Base-by-base conservation (phyloP, 2,888 invertebrate genomes). In the Sinelater perroti region DNA sequence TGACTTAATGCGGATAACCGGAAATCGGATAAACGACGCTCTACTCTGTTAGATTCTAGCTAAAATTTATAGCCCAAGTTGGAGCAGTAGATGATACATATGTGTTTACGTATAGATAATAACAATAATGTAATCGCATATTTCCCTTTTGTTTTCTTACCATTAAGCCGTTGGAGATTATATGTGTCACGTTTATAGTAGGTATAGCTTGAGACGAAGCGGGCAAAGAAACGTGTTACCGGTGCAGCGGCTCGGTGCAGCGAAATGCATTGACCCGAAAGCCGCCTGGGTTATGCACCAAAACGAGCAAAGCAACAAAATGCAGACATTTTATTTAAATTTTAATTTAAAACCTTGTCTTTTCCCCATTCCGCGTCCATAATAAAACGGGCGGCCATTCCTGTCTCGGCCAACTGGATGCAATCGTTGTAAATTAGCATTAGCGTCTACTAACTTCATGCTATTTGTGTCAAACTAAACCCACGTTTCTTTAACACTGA, bases 391-490 rank as follows among this genome's bases (percentile, higher is more conserved):
- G 70, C 71, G 70, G 66, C 70, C 70, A 70, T 72, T 72, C 70
- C 69, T 69, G 73, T 71, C 71, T 69, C 69, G 67, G 63, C 69
- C 65, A 71, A 70, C 69, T 68, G 70, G 71, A 74, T 75, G 74
- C 75, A 77, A 76, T 76, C 75, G 75, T 70, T 76, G 75, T 77
- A 77, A 77, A 77, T 77, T 76, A 75, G 76, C 75, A 76, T 77
- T 76, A 77, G 75, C 74, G 75, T 77, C 76, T 69, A 73, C 75
- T 75, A 74, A 76, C 74, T 75, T 73, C 69, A 72, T 73, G 77
- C 73, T 74, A 75, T 76, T 76, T 76, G 75, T 75, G 77, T 77
- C 76, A 74, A 72, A 71, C 72, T 73, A 73, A 75, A 69, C 75
- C 75, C 74, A 76, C 75, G 74, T 67, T 68, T 66, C 67, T 65